These are phyloP conservation scores for Panthera leo DNA, from an alignment of 2,113 vertebrate species.

Conservation along the genomic window DNA sequence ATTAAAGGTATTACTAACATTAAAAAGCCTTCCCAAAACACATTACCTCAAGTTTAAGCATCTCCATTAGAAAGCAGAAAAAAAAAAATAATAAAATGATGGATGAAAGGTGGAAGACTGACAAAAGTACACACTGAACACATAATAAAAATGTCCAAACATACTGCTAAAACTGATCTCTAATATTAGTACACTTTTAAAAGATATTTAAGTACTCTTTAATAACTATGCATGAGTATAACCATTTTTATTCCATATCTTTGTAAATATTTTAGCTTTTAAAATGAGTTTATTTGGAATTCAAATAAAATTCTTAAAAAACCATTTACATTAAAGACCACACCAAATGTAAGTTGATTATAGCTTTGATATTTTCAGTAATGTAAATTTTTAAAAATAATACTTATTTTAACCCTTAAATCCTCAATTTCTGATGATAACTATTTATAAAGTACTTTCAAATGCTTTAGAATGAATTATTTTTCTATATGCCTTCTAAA, in stretches of 20 bases:
- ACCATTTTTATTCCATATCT: neutral
- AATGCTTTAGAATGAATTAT: slow-evolving; percentile 44
- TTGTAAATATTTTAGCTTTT: neutral
- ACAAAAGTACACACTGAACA: slow-evolving; percentile 67
- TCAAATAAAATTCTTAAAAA: slow-evolving; percentile 42
- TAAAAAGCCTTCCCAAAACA: slow-evolving; percentile 68
- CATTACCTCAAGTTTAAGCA: slow-evolving; percentile 91
- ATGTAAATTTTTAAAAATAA: slow-evolving; percentile 32
- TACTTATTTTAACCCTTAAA: slow-evolving; percentile 52
- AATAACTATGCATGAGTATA: neutral
- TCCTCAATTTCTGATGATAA: slow-evolving; percentile 16
- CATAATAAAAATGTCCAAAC: slow-evolving; percentile 61
- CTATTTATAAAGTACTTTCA: slow-evolving; percentile 41
- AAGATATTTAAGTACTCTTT: neutral
- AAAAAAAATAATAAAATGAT: slow-evolving; percentile 80
- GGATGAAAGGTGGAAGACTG: slow-evolving; percentile 83
- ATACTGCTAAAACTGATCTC: slow-evolving; percentile 1
- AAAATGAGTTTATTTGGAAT: slow-evolving; percentile 49
- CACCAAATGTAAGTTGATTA: slow-evolving; percentile 28
- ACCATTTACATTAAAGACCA: slow-evolving; percentile 31
- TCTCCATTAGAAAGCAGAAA: slow-evolving; percentile 88
- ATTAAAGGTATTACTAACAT: slow-evolving; percentile 24
- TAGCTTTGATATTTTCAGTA: slow-evolving; percentile 3
- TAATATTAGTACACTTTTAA: neutral
- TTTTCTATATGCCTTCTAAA: slow-evolving; percentile 6